Base-by-base conservation (phyloP, 2,113 vertebrate genomes). In the Nibea albiflora region DNA sequence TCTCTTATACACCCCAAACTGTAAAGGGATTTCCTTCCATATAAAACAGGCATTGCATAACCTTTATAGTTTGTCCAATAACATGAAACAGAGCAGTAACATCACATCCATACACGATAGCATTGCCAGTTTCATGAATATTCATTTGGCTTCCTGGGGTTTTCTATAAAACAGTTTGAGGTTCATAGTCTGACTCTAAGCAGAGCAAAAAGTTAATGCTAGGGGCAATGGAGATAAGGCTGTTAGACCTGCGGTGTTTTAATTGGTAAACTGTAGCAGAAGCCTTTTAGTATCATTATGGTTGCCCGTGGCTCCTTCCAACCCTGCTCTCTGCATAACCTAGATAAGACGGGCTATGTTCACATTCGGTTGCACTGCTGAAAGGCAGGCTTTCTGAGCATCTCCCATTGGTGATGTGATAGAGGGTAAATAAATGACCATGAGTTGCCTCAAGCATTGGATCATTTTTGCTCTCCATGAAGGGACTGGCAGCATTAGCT, bases 291-390 rank as follows among this genome's bases (percentile, higher is more conserved):
- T 85, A 81, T 89, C 89, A 90, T 90, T 77, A 83, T 58, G 61
- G 67, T 90, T 87, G 87, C 90, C 89, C 58, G 28, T 91, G 89
- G 90, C 89, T 89, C 56, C 73, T 85, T 92, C 80, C 85, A 92
- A 63, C 81, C 81, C 71, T 61, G 82, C 85, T 85, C 85, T 89
- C 94, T 94, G 94, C 93, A 86, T 88, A 85, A 75, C 78, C 75
- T 61, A 93, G 94, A 95, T 95, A 94, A 95, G 91, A 87, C 81
- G 52, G 49, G 54, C 70, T 81, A 78, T 77, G 83, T 89, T 88
- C 84, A 75, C 78, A 74, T 92, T 83, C 4, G 17, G 80, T 78
- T 53, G 26, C 69, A 56, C 73, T 20, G 66, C 81, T 81, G 80
- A 92, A 89, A 90, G 75, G 79, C 76, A 78, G 79, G 67, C 81